Percentiles rank a stretch among this genome's conserved stretches.
Conservation (phyloP, 2,888 invertebrate genomes). For the Cheilosia urbana region DNA sequence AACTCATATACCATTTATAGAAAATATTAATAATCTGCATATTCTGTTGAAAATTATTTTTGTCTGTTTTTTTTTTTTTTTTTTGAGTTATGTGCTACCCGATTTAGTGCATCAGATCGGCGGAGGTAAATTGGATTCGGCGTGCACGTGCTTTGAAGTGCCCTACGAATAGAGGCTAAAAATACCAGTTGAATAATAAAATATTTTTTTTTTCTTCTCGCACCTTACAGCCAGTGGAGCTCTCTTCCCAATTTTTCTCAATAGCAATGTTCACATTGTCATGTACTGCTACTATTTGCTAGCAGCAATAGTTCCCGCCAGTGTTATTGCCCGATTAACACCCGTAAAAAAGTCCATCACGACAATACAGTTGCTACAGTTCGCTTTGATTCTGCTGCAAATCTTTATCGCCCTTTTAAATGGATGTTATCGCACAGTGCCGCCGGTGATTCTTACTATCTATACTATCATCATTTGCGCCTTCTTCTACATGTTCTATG, state of each 20-base stretch:
- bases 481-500: constrained; percentile 89
- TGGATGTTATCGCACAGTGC: constrained; percentile 84
- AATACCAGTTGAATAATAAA: background rate
- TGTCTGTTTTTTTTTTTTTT: too few relatives aligned
- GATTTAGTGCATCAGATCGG: too few relatives aligned
- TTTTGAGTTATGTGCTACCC: too few relatives aligned
- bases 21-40: too few relatives aligned
- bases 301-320: constrained; percentile 86
- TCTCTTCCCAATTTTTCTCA: constrained; percentile 87
- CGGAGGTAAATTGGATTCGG: too few relatives aligned
- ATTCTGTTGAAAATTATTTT: too few relatives aligned
- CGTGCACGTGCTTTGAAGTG: too few relatives aligned
- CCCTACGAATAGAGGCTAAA: too few relatives aligned
- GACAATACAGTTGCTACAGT: constrained; percentile 89
- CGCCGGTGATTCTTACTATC: constrained; percentile 84
- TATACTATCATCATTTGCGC: constrained; percentile 87
- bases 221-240: constrained; percentile 86
- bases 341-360: constrained; percentile 87
- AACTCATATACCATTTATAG: too few relatives aligned
- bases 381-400: constrained; percentile 87
- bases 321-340: constrained; percentile 85
- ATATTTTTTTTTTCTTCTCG: background rate
- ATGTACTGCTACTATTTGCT: constrained; percentile 91
- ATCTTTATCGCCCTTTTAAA: constrained; percentile 84
- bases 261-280: constrained; percentile 88